Conservation (phyloP, 2,888 invertebrate species). For the Euproctis similis region DNA sequence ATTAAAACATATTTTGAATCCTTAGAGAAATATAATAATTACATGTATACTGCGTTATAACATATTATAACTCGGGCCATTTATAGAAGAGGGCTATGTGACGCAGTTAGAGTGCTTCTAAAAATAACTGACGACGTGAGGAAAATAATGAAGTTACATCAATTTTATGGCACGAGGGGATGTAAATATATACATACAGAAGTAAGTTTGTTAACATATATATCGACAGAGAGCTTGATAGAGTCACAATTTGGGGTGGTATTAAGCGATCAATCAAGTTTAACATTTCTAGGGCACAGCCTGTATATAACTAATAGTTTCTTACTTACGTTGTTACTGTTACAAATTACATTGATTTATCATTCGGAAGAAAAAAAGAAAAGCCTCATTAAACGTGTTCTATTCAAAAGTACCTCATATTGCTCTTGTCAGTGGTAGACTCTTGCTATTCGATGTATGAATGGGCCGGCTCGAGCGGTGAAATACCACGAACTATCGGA, state of each 20-base stretch:
- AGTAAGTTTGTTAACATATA: constrained; percentile 17
- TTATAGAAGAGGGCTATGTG: constrained; percentile 7
- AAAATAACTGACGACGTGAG: constrained; percentile 14
- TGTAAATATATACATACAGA: constrained; percentile 7
- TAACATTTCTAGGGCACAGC: constrained; percentile 29
- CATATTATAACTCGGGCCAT: constrained; percentile 3
- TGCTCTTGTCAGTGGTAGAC: too few relatives aligned
- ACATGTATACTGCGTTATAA: too few relatives aligned
- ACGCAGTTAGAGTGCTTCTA: constrained; percentile 9
- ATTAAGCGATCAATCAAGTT: constrained; percentile 28
- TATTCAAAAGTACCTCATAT: too few relatives aligned
- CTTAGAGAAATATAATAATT: too few relatives aligned
- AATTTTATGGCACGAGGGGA: not conserved
- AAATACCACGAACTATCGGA: too few relatives aligned
- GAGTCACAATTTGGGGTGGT: constrained; percentile 23
- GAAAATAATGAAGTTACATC: constrained; percentile 2
- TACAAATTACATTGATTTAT: constrained; percentile 11
- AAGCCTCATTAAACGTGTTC: too few relatives aligned
- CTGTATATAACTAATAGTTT: constrained; percentile 24
- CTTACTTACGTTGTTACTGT: constrained; percentile 22
- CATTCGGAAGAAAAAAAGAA: too few relatives aligned
- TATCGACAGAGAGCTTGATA: too few relatives aligned
- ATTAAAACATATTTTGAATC: too few relatives aligned
- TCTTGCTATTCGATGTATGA: too few relatives aligned
- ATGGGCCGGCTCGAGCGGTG: too few relatives aligned